Conservation (phyloP, 2,113 vertebrate species). For the Lucifuga dentata region DNA sequence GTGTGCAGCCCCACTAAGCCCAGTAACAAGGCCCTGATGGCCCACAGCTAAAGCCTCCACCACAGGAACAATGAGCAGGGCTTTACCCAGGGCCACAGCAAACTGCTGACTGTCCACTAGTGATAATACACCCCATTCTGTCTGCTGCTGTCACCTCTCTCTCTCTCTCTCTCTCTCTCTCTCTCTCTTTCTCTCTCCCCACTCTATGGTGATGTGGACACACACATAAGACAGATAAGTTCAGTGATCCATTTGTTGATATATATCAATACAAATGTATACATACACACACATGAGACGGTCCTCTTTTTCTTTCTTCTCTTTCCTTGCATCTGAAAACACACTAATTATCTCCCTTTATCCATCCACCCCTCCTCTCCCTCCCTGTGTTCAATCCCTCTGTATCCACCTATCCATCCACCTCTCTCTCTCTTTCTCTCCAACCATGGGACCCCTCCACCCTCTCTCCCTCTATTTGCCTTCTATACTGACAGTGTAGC, state of each 20-base stretch:
- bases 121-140: slow-evolving; percentile 76
- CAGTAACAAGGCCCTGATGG: slow-evolving; percentile 75
- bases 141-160: slow-evolving; percentile 49
- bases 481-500: slow-evolving; percentile 26
- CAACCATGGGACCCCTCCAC: slow-evolving; percentile 36
- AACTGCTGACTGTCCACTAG: slow-evolving; percentile 84
- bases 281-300: slow-evolving; percentile 27
- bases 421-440: slow-evolving; percentile 5
- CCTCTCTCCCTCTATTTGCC: slow-evolving; percentile 38
- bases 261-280: not conserved
- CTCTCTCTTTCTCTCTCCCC: too few species aligned
- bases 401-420: slow-evolving; percentile 8
- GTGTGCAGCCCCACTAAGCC: slow-evolving; percentile 79
- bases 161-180: slow-evolving; percentile 23
- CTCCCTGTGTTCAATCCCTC: too few species aligned
- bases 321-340: slow-evolving; percentile 4
- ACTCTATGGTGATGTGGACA: slow-evolving; percentile 14
- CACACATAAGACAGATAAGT: slow-evolving; percentile 21
- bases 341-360: slow-evolving; percentile 9
- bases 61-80: slow-evolving; percentile 76
- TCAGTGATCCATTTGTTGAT: slow-evolving; percentile 38
- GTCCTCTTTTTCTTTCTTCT: slow-evolving; percentile 18
- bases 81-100: slow-evolving; percentile 74
- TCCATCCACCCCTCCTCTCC: slow-evolving; percentile 1
- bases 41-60: slow-evolving; percentile 75